Evolutionary conservation across 2,113 vertebrate genomes (phyloP), one percentile per base, ranked within the genome.

Genomic region (Pituophis catenifer): DNA sequence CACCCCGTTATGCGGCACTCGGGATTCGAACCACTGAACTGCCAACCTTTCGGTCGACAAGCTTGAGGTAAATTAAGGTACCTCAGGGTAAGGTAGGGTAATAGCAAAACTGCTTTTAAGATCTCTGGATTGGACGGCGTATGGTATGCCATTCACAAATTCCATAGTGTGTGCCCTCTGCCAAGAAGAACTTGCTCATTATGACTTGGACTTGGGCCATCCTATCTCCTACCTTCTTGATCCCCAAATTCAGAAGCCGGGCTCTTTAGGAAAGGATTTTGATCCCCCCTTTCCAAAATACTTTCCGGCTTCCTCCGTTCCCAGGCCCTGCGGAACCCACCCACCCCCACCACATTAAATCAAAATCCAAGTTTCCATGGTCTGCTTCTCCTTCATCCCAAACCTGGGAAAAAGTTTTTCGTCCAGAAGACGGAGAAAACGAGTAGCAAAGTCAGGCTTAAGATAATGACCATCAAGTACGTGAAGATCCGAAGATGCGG

Each of bases 341-440:
- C 38, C 57, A 9, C 85, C 24, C 10, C 87, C n/a, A 1, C n/a
- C 8, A 9, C 57, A 2, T 8, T 1, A 3, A 15, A 9, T 19
- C 7, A 29, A 65, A 57, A 11, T 12, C 57, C 3, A 24, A 1
- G 5, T 13, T 21, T 3, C 11, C 11, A 15, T 17, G 0, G n/a
- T 19, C 11, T 17, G 2, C 1, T 29, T n/a, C 4, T 8, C 55
- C 19, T 17, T 89, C 89, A 89, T 1, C 90, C 65, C 65, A 13
- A 24, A 0, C 96, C 96, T 94, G 95, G 95, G 2, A 97, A 75
- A 54, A 97, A 93, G 91, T 96, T 95, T 55, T 95, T 97, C 44
- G 96, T 96, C 97, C 97, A 97, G 58, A 97, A 97, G 91, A 97
- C 90, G 81, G 96, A 97, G 91, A 97, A 94, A 33, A 98, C 93